Evolutionary conservation across 92 coral and sea anemone species (phyloP).

Genomic region (Bergia puertoricense): DNA sequence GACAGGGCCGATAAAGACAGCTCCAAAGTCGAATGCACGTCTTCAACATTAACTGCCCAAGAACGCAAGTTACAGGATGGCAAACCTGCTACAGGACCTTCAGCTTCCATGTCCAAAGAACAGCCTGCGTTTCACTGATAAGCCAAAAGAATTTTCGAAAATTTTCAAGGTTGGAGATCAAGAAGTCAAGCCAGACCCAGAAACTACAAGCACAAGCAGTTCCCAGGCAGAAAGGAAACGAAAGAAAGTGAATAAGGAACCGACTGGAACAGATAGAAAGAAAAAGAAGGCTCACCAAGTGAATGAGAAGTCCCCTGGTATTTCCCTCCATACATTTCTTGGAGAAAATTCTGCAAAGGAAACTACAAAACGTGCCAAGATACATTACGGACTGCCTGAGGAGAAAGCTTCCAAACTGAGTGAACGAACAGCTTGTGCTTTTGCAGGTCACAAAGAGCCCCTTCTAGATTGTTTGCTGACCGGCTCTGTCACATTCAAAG

Average conservation of each 20-base stretch:
- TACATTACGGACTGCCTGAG: constrained; percentile 27
- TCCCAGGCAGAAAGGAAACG: constrained; percentile 3
- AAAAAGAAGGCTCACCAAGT: neutral
- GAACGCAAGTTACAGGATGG: neutral
- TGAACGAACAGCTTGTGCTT: too few relatives aligned
- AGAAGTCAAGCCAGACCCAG: neutral
- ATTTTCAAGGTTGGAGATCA: too few relatives aligned
- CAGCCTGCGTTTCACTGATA: too few relatives aligned
- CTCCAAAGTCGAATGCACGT: neutral
- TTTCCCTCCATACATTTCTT: neutral
- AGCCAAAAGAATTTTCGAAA: too few relatives aligned
- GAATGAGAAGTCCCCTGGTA: constrained; percentile 9
- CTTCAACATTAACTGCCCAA: constrained; percentile 10
- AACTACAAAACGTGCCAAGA: neutral
- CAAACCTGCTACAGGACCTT: too few relatives aligned
- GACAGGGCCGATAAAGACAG: neutral
- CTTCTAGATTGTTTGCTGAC: too few relatives aligned
- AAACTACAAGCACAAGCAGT: neutral
- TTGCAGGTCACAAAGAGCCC: too few relatives aligned
- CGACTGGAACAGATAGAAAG: neutral
- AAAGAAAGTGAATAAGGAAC: constrained; percentile 1
- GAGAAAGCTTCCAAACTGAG: neutral
- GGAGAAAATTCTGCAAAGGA: constrained; percentile 22
- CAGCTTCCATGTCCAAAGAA: too few relatives aligned
- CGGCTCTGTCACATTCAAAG: too few relatives aligned